A percentile compares a stretch with the other conserved stretches of the same genome.
phyloP scores from a whole-genome alignment of 2,888 invertebrate genomes.

The Troglohyphantes excavatus region DNA sequence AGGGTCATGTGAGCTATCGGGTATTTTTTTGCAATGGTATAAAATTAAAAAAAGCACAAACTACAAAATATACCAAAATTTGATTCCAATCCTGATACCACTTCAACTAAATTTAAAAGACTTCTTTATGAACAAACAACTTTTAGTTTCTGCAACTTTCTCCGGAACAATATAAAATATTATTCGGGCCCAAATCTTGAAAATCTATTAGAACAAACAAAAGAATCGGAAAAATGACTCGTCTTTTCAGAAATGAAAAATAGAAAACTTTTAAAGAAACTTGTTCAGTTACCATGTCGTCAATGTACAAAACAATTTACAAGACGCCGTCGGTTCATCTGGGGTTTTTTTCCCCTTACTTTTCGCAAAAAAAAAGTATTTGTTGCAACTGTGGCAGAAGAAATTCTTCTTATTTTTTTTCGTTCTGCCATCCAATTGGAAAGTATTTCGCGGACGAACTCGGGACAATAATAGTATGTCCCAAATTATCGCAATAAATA shows the following conservation, averaged over 20 bases:
- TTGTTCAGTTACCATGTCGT: background rate
- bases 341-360: background rate
- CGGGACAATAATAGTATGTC: background rate
- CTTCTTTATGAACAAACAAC: no score
- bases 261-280: no score
- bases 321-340: conserved; percentile 5
- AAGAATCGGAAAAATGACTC: background rate
- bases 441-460: conserved; percentile 5
- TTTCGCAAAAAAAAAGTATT: conserved; percentile 16
- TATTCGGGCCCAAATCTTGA: no score
- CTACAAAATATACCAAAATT: no score
- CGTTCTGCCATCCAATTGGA: background rate
- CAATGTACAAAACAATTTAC: conserved; percentile 18
- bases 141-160: no score
- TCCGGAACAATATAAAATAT: no score
- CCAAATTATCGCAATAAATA: conserved; percentile 29
- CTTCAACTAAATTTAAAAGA: no score
- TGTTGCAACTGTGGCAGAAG: conserved; percentile 10
- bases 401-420: conserved; percentile 25
- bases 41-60: no score
- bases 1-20: no score
- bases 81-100: no score
- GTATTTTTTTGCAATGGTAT: no score
- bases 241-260: background rate
- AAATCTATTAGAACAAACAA: conserved; percentile 22